Conservation (phyloP, 2,888 invertebrate genomes). For the Lottia gigantea region DNA sequence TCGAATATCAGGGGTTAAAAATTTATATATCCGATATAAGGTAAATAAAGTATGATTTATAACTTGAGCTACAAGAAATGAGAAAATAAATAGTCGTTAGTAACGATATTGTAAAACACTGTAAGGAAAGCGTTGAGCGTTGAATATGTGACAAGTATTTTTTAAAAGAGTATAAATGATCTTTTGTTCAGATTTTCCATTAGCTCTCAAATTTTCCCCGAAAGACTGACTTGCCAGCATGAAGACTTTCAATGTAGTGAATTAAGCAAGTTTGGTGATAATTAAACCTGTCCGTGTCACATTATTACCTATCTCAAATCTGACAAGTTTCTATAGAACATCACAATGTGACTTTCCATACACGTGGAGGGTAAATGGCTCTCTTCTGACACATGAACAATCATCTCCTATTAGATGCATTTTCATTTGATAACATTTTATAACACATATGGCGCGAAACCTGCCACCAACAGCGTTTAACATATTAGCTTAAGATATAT, state of each 20-base stretch:
- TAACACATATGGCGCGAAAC: too few species aligned
- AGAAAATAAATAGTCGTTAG: too few species aligned
- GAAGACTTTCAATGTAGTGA: not conserved
- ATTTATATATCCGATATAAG: too few species aligned
- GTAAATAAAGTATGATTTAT: too few species aligned
- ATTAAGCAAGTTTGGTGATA: not conserved
- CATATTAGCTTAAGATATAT: too few species aligned
- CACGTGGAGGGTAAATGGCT: not conserved
- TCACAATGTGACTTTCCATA: not conserved
- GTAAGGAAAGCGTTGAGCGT: too few species aligned
- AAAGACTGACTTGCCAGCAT: conserved; percentile 8
- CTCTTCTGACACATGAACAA: not conserved
- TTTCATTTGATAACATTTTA: too few species aligned
- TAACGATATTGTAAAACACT: too few species aligned
- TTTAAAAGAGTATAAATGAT: not conserved
- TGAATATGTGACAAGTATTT: not conserved
- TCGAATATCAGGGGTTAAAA: too few species aligned
- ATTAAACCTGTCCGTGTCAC: conserved; percentile 2
- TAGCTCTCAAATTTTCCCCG: not conserved
- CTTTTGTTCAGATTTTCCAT: conserved; percentile 4
- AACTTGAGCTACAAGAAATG: too few species aligned
- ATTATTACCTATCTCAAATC: not conserved
- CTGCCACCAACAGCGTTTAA: too few species aligned
- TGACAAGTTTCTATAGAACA: not conserved
- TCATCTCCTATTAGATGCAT: not conserved